Percentiles rank a stretch among this genome's conserved stretches.
phyloP scores from a whole-genome alignment of 2,113 vertebrate species.

The Sinocyclocheilus anshuiensis region DNA sequence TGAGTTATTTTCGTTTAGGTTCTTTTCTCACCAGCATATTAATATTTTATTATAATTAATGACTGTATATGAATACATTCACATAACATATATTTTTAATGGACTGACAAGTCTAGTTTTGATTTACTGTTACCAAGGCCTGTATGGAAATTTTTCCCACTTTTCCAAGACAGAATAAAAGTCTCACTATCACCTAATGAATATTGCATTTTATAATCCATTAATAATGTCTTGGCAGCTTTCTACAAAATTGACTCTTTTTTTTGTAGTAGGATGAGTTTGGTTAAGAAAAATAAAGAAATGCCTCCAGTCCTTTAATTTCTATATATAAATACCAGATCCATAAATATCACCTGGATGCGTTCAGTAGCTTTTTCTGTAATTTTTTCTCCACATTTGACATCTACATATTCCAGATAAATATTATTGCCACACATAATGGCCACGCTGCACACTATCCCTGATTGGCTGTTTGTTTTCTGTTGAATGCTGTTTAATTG shows the following conservation, averaged over 20 bases:
- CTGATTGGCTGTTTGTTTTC: conserved; percentile 54
- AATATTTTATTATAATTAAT: not conserved
- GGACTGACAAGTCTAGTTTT: not conserved
- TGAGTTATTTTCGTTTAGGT: not conserved
- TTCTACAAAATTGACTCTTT: conserved; percentile 51
- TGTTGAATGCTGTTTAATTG: conserved; percentile 56
- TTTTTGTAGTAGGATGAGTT: conserved; percentile 23
- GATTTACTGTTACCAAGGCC: not conserved
- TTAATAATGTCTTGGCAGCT: conserved; percentile 70
- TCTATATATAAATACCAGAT: conserved; percentile 1
- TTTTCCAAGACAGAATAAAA: conserved; percentile 10
- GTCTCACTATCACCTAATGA: conserved; percentile 72
- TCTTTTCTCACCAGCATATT: not conserved
- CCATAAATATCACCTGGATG: not conserved
- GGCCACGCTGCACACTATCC: conserved; percentile 45
- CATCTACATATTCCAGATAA: conserved; percentile 32
- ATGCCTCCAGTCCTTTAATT: not conserved
- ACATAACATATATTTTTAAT: not conserved
- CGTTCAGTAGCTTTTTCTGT: not conserved
- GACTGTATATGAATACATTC: not conserved
- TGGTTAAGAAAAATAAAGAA: conserved; percentile 11
- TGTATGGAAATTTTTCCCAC: not conserved
- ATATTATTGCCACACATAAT: conserved; percentile 61
- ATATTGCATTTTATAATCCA: conserved; percentile 70
- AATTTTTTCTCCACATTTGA: conserved; percentile 42